Evolutionary conservation across 1,140 invertebrate species (phyloP), one percentile per base, ranked within the genome.

Genomic region (Cardiocondyla obscurior): DNA sequence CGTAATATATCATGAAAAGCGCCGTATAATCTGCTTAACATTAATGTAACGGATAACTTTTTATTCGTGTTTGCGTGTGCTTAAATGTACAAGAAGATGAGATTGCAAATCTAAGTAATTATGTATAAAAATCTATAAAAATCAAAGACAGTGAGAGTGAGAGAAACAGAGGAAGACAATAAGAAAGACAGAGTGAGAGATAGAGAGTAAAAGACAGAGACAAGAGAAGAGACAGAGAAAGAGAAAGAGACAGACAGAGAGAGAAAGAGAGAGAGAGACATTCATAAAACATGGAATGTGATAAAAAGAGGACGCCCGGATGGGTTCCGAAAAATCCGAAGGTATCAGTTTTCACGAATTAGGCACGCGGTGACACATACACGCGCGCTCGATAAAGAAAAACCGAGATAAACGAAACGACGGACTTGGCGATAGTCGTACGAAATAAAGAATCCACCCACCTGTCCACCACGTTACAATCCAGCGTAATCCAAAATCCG

Each of bases 381-480:
- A n/a, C n/a, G n/a, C n/a, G n/a, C n/a, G n/a, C n/a, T n/a, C n/a
- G n/a, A n/a, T 0, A 30, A 16, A 7, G 10, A 39, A 42, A 76
- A 2, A 28, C 22, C 44, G 0, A 36, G 14, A 60, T 10, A 58
- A 12, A 64, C n/a, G 16, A 28, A 60, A 49, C n/a, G 14, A n/a
- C n/a, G n/a, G n/a, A n/a, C n/a, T n/a, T n/a, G n/a, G n/a, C n/a
- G n/a, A n/a, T n/a, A n/a, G n/a, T n/a, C n/a, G n/a, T n/a, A n/a
- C n/a, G n/a, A n/a, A n/a, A n/a, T n/a, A n/a, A n/a, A n/a, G n/a
- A n/a, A n/a, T n/a, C n/a, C 39, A 62, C 81, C n/a, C 64, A 87
- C 85, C 85, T 81, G 36, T 22, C 33, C 65, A 28, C 16, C 19
- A 7, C 22, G 53, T 81, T 73, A 57, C 12, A 36, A 19, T 2